Conservation (phyloP, 2,888 invertebrate species). For the Leucozona laternaria region DNA sequence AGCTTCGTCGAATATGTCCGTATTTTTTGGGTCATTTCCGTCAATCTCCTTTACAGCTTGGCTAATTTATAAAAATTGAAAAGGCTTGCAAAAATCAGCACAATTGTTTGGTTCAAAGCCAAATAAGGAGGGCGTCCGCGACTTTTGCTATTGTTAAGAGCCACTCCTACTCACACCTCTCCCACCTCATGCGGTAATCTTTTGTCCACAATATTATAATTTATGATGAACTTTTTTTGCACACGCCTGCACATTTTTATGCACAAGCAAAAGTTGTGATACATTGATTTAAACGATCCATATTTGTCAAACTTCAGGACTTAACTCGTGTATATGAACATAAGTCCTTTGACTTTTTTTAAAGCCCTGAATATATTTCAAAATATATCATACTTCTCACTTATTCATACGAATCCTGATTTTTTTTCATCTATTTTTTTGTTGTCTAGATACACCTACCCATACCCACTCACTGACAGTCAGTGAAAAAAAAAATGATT, state of each 20-base stretch:
- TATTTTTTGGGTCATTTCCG: too few species aligned
- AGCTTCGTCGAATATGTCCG: too few species aligned
- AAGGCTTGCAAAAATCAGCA: too few species aligned
- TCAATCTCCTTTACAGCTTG: too few species aligned
- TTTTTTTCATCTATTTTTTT: background rate
- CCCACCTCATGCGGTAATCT: background rate
- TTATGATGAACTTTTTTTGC: background rate
- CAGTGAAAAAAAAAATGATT: constrained; percentile 63
- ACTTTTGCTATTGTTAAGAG: too few species aligned
- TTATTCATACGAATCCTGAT: constrained; percentile 28
- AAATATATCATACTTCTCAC: constrained; percentile 22
- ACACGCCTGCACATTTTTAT: background rate
- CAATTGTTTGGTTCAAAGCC: too few species aligned
- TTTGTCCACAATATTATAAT: background rate
- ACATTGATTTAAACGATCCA: constrained; percentile 25
- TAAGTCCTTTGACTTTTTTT: constrained; percentile 23
- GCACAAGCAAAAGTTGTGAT: constrained; percentile 12
- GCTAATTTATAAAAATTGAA: too few species aligned
- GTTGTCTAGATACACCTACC: constrained; percentile 4
- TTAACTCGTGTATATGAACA: constrained; percentile 16
- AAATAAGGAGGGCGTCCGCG: too few species aligned
- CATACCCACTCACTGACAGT: background rate
- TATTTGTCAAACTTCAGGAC: constrained; percentile 22
- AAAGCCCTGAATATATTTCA: constrained; percentile 25
- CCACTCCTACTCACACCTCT: too few species aligned